phyloP scores from a whole-genome alignment of 2,888 invertebrate genomes.

The Parnassius glacialis region DNA sequence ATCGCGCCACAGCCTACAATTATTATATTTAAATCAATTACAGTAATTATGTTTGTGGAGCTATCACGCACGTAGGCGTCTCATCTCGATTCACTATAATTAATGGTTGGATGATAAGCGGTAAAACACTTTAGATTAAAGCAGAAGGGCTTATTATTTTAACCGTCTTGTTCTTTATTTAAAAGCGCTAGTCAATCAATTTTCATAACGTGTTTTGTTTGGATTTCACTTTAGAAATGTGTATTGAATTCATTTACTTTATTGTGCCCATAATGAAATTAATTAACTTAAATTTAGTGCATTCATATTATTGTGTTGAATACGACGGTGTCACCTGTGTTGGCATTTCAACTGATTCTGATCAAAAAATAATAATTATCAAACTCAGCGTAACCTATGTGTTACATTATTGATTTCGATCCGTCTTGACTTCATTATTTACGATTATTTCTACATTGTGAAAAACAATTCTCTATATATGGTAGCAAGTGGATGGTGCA shows the following conservation, averaged over 20 bases:
- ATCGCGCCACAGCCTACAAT: conserved; percentile 54
- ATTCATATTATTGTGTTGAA: no score
- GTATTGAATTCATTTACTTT: conserved; percentile 1
- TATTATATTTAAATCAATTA: conserved; percentile 78
- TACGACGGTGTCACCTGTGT: no score
- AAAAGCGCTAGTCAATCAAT: conserved; percentile 48
- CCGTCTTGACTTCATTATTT: no score
- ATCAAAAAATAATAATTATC: no score
- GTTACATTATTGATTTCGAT: no score
- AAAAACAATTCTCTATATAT: no score
- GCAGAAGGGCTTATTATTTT: conserved; percentile 58
- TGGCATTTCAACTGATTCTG: no score
- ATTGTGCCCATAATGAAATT: no score
- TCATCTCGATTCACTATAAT: conserved; percentile 58
- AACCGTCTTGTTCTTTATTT: conserved; percentile 46
- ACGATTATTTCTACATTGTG: no score
- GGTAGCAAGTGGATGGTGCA: no score
- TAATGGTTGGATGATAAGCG: conserved; percentile 68
- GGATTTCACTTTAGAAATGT: conserved; percentile 13
- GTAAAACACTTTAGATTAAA: conserved; percentile 74
- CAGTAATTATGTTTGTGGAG: conserved; percentile 67
- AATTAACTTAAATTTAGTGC: no score
- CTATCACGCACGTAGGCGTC: conserved; percentile 58
- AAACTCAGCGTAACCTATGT: no score
- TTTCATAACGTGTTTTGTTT: conserved; percentile 32